Base-by-base conservation (phyloP, 64 coral and sea anemone species). In the Hydrozoanthus tunicans region DNA sequence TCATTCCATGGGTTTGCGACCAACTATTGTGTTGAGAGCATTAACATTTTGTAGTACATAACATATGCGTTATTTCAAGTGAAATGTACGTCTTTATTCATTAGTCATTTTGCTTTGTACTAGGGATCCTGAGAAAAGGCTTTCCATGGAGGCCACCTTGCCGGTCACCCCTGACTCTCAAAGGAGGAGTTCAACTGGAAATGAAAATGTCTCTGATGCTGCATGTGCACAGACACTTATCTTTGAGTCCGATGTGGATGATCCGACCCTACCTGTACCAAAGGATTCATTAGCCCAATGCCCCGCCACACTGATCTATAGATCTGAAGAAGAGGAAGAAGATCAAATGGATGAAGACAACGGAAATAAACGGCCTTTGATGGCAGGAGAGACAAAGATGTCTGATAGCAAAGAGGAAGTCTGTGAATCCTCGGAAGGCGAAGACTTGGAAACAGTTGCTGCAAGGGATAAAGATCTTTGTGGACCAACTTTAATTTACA, bases 291-390 rank as follows among this genome's bases (percentile, higher is more conserved):
- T 17, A 13, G 10, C 2, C n/a, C 68, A 68, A 59, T 73, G 67
- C 17, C 83, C 53, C 9, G 83, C 67, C 53, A 73, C 83, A 58
- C 55, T 86, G n/a, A 17, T 86, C 11, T 86, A 72, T 86, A 72
- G 11, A 86, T 86, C 83, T 14, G 83, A 86, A 25, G 83, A 73
- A 56, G 83, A 86, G 73, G 66, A 84, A 8, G 64, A 84, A 67
- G 32, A 58, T 86, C 10, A 53, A 65, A 62, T 9, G 4, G 61
- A 7, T 62, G 15, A 65, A 66, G 11, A 9, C 7, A 15, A 51
- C 8, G 59, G 11, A 32, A 10, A 82, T 82, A 12, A 64, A 51
- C 57, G 27, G 56, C 23, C 23, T 13, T 10, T 32, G 7, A 61
- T 12, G 10, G 53, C 79, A 27, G 79, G 57, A 3, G 23, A 62